Evolutionary conservation across 2,113 vertebrate genomes (phyloP).

Genomic region (Dasyurus viverrinus): DNA sequence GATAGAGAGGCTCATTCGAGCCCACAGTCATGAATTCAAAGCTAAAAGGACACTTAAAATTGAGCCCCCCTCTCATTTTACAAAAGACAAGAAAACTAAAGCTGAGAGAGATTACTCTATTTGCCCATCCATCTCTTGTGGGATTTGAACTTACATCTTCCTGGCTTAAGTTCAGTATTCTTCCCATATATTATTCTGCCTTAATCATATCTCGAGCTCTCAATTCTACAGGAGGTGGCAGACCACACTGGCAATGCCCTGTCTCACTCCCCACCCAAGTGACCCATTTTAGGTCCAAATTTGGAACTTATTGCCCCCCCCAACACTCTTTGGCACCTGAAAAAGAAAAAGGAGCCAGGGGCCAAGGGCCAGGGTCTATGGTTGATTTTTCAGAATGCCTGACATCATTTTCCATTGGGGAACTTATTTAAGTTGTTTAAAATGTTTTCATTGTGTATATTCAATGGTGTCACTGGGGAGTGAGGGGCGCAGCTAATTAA

Average conservation of each 20-base stretch:
- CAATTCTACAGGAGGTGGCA: background rate
- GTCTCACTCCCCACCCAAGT: background rate
- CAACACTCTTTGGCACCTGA: background rate
- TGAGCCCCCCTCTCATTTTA: background rate
- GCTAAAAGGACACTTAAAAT: background rate
- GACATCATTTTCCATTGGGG: background rate
- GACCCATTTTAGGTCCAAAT: background rate
- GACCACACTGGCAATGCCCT: background rate
- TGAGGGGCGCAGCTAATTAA: background rate
- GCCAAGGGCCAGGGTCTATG: background rate
- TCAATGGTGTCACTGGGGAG: background rate
- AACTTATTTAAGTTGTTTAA: background rate
- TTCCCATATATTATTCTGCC: background rate
- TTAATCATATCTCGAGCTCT: background rate
- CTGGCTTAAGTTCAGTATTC: background rate
- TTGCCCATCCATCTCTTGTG: background rate
- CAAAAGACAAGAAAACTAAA: background rate
- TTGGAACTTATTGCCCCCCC: background rate
- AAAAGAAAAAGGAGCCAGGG: background rate
- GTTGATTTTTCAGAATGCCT: background rate
- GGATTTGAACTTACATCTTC: background rate
- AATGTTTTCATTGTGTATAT: slow-evolving; percentile 3
- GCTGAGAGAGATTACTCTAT: background rate
- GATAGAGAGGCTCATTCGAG: background rate
- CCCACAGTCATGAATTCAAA: background rate